Evolutionary conservation across 2,888 invertebrate species (phyloP).

Genomic region (Tromatobia lineatoria): DNA sequence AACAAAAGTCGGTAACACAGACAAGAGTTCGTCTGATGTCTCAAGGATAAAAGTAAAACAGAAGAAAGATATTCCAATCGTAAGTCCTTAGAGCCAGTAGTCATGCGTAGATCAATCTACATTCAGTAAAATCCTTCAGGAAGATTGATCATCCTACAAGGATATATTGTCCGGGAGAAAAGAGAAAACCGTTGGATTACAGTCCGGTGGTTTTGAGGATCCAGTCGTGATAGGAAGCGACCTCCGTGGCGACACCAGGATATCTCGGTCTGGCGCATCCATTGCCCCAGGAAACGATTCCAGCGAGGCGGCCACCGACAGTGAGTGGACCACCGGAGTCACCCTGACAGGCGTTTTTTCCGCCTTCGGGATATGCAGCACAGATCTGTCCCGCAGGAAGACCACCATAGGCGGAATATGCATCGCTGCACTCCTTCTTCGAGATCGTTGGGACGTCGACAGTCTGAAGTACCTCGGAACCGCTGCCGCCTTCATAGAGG

Average conservation of each 20-base stretch:
- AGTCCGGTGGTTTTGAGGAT: conserved; percentile 68
- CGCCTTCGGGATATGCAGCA: conserved; percentile 87
- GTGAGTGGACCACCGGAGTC: conserved; percentile 78
- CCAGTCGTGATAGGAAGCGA: conserved; percentile 86
- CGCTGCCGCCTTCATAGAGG: conserved; percentile 70
- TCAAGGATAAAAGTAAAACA: neutral
- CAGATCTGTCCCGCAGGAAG: conserved; percentile 86
- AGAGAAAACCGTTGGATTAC: conserved; percentile 28
- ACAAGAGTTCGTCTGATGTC: conserved; percentile 4
- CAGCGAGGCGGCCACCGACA: conserved; percentile 75
- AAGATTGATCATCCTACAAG: neutral
- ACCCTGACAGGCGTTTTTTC: conserved; percentile 81
- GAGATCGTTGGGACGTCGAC: conserved; percentile 87
- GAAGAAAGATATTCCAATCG: neutral
- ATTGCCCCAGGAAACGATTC: conserved; percentile 85
- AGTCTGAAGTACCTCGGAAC: conserved; percentile 83
- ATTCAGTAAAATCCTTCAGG: neutral
- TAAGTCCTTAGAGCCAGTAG: neutral
- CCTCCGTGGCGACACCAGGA: conserved; percentile 86
- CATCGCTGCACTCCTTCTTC: conserved; percentile 85
- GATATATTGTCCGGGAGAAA: neutral
- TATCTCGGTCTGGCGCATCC: conserved; percentile 86
- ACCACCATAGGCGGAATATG: conserved; percentile 83
- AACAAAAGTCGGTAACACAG: conserved; percentile 6
- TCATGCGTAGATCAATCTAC: neutral